Conservation (phyloP, 64 coral and sea anemone species). For the Actinia tenebrosa region DNA sequence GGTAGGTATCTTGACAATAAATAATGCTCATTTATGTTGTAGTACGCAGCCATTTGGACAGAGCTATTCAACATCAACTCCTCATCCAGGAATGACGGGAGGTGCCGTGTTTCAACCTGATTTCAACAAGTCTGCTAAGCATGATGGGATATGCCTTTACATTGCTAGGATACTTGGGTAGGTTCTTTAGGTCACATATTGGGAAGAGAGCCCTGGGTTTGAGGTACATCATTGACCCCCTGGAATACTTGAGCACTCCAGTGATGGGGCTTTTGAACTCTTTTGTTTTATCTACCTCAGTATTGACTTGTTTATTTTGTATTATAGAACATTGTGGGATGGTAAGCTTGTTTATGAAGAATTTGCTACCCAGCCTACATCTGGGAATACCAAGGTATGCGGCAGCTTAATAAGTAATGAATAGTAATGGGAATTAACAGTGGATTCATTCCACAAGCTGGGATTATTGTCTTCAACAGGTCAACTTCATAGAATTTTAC, state of each 20-base stretch:
- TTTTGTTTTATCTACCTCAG: no score
- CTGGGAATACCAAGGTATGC: constrained; percentile 9
- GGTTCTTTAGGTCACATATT: background rate
- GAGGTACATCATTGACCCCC: no score
- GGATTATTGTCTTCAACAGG: no score
- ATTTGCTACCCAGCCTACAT: constrained; percentile 26
- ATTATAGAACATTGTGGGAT: constrained; percentile 80
- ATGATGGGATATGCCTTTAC: constrained; percentile 83
- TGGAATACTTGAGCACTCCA: no score
- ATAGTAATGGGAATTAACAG: no score
- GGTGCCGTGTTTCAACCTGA: constrained; percentile 73
- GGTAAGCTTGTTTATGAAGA: constrained; percentile 72
- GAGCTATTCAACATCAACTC: constrained; percentile 72
- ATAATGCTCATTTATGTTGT: background rate
- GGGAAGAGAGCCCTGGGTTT: no score
- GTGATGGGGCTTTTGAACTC: no score
- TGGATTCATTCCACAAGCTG: no score
- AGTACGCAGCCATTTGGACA: constrained; percentile 30
- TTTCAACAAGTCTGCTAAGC: constrained; percentile 77
- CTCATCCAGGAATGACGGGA: constrained; percentile 58
- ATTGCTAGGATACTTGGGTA: constrained; percentile 89
- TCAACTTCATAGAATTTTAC: no score
- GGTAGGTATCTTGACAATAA: background rate
- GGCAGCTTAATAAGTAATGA: no score
- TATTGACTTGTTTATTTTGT: background rate